These are phyloP conservation scores for Phymatocera aterrima DNA, from an alignment of 2,888 invertebrate genomes.

Conservation along the genomic window DNA sequence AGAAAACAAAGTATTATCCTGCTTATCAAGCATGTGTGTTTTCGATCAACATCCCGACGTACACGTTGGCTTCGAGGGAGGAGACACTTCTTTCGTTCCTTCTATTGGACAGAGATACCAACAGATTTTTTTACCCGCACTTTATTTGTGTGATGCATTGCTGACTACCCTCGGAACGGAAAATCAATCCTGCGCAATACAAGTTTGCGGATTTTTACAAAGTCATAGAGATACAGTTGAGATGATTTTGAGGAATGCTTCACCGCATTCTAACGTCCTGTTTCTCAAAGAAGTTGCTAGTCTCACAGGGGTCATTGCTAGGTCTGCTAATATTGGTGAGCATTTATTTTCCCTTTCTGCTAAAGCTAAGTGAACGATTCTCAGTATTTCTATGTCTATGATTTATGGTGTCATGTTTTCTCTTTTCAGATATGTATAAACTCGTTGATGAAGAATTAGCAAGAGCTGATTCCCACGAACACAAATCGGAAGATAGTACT, in stretches of 20 bases:
- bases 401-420: too few relatives aligned
- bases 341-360: conserved; percentile 69
- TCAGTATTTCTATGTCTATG: too few relatives aligned
- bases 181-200: conserved; percentile 88
- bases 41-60: conserved; percentile 86
- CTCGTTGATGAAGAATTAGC: conserved; percentile 69
- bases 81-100: conserved; percentile 77
- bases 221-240: conserved; percentile 90
- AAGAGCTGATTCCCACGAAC: conserved; percentile 59
- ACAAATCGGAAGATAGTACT: conserved; percentile 60
- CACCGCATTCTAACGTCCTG: conserved; percentile 80
- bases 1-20: conserved; percentile 79
- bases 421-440: conserved; percentile 67
- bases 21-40: conserved; percentile 82
- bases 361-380: too few relatives aligned
- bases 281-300: conserved; percentile 86
- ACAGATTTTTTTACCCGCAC: conserved; percentile 88
- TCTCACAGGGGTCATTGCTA: conserved; percentile 85
- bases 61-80: conserved; percentile 66
- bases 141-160: conserved; percentile 88
- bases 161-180: conserved; percentile 89
- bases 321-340: conserved; percentile 79
- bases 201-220: conserved; percentile 88
- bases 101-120: conserved; percentile 84
- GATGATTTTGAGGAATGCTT: conserved; percentile 84